Conservation (phyloP, 2,113 vertebrate genomes). For the Thamnophis sirtalis region DNA sequence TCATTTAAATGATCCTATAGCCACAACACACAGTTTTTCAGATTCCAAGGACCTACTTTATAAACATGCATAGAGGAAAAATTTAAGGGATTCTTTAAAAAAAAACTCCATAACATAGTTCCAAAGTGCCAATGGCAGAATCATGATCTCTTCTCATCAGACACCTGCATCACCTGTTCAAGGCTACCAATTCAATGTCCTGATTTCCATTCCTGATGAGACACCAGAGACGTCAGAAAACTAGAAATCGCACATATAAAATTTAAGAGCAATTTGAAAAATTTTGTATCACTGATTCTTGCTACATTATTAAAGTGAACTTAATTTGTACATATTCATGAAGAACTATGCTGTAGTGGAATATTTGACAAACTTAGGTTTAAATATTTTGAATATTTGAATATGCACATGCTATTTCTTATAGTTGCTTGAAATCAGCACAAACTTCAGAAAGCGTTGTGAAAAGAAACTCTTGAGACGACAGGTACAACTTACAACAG, state of each 20-base stretch:
- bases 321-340: background rate
- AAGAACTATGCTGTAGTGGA: background rate
- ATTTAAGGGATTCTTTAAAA: background rate
- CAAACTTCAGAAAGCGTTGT: background rate
- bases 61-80: background rate
- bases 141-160: background rate
- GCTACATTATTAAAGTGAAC: background rate
- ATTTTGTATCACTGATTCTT: background rate
- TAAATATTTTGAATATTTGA: background rate
- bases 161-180: background rate
- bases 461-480: background rate
- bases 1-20: background rate
- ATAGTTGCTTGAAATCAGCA: background rate
- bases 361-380: background rate
- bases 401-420: background rate
- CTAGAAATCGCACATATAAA: background rate
- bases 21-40: background rate
- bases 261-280: background rate
- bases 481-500: too few relatives aligned
- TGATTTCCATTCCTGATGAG: background rate
- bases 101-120: background rate
- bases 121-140: background rate
- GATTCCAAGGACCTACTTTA: background rate
- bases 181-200: background rate
- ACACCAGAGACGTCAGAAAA: background rate